These are phyloP conservation scores for Hippoglossus hippoglossus DNA, from an alignment of 2,797 vertebrate genomes.

Conservation along the genomic window DNA sequence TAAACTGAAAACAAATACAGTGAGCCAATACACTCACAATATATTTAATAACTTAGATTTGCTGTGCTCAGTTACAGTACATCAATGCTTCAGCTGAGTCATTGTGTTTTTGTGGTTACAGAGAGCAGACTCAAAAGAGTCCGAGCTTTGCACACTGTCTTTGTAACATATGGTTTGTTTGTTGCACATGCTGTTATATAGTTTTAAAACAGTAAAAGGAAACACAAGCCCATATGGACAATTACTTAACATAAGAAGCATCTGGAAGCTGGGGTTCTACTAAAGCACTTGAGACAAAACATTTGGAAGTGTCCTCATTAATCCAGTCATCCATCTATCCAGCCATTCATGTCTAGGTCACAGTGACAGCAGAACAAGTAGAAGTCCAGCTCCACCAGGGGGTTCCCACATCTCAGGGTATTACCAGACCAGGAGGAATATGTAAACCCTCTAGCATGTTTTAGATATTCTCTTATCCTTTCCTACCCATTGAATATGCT, in stretches of 20 bases:
- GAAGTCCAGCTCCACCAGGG: not conserved
- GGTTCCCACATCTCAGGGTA: not conserved
- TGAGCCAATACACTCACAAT: not conserved
- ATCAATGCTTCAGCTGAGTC: constrained; percentile 6
- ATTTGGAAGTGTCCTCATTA: not conserved
- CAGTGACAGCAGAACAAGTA: no score
- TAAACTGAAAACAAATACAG: constrained; percentile 1
- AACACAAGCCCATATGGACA: constrained; percentile 33
- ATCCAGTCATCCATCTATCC: not conserved
- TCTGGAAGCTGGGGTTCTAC: constrained; percentile 8
- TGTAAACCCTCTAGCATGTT: not conserved
- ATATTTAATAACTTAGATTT: constrained; percentile 8
- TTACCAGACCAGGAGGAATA: constrained; percentile 1
- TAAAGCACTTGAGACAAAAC: not conserved
- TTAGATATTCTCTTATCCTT: not conserved
- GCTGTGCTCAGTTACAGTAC: constrained; percentile 1
- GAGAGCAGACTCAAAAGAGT: not conserved
- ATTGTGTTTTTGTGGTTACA: constrained; percentile 2
- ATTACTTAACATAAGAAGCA: constrained; percentile 32
- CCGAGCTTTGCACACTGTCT: not conserved
- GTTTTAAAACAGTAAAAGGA: constrained; percentile 17
- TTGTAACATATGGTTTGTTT: constrained; percentile 27
- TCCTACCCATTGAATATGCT: no score
- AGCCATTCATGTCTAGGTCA: not conserved
- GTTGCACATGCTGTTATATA: constrained; percentile 17